Evolutionary conservation across 2,888 invertebrate genomes (phyloP), one percentile per base, ranked within the genome.

Genomic region (Cephus pygmeus): DNA sequence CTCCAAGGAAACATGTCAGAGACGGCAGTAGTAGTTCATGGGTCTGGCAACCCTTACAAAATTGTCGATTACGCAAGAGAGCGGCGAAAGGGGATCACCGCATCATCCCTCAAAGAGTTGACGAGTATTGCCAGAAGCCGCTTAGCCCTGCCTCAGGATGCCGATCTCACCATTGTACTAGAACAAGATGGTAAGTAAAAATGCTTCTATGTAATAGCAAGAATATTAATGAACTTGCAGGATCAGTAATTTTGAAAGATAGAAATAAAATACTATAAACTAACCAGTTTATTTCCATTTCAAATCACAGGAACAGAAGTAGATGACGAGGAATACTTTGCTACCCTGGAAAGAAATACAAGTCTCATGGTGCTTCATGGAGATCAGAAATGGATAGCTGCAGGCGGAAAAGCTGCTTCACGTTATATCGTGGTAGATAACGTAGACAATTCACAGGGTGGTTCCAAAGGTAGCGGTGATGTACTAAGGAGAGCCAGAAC

Each of bases 241-340:
- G 23, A 56, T 56, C 56, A 56, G 23, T 56, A 56, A 56, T 56
- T 56, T 2, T 6, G 9, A 23, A 9, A 56, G 9, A 56, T 23
- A 56, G 56, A 56, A 56, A 56, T 56, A 23, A 56, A 23, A 23
- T 56, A 56, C 23, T 56, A 23, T 23, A 23, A 56, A 56, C 9
- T 56, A 56, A 23, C 23, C 9, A 56, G 56, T 9, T 56, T 23
- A 23, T 23, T 56, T 56, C 6, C 40, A 15, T 56, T 56, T 56
- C 3, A 56, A 56, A 56, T 83, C 81, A 23, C 73, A 91, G 91
- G 98, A 56, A 98, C 98, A 0, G 98, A 98, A 93, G 96, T 98
- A 75, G 98, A 98, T 87, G 98, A 98, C 89, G 98, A 98, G 91
- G 98, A 98, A 90, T 98, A 98, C 92, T 98, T 98, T 91, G 96